These are phyloP conservation scores for Drosophila barbarae DNA, from an alignment of 2,888 invertebrate species.

Conservation along the genomic window DNA sequence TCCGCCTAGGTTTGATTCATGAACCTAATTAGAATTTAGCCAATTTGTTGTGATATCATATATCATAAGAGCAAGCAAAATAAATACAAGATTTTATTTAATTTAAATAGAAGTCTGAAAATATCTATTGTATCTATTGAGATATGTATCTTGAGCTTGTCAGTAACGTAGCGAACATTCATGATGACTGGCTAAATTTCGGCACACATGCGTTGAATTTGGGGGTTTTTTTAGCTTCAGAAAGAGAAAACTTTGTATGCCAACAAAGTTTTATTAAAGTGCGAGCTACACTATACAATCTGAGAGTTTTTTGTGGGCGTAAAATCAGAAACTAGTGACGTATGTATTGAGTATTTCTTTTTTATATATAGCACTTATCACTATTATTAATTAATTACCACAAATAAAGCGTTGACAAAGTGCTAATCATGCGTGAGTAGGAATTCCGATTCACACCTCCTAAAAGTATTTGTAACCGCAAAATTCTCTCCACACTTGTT, in stretches of 20 bases:
- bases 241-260: slow-evolving; percentile 2
- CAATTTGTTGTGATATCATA: slow-evolving; percentile 24
- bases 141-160: too few species aligned
- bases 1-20: background rate
- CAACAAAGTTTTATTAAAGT: background rate
- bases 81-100: slow-evolving; percentile 24
- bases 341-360: background rate
- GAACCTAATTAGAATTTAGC: background rate
- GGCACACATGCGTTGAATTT: background rate
- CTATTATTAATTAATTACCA: slow-evolving; percentile 2
- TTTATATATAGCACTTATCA: background rate
- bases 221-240: background rate
- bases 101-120: background rate
- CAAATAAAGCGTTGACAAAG: background rate
- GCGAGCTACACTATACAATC: background rate
- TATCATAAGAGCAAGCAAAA: slow-evolving; percentile 13
- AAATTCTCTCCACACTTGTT: background rate
- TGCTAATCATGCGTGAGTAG: background rate
- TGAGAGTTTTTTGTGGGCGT: background rate
- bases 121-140: too few species aligned
- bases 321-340: slow-evolving; percentile 4
- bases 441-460: background rate
- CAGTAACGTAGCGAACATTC: slow-evolving; percentile 1
- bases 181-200: slow-evolving; percentile 21
- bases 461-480: background rate